These are phyloP conservation scores for Bagarius yarrelli DNA, from an alignment of 2,113 vertebrate species.

Conservation along the genomic window DNA sequence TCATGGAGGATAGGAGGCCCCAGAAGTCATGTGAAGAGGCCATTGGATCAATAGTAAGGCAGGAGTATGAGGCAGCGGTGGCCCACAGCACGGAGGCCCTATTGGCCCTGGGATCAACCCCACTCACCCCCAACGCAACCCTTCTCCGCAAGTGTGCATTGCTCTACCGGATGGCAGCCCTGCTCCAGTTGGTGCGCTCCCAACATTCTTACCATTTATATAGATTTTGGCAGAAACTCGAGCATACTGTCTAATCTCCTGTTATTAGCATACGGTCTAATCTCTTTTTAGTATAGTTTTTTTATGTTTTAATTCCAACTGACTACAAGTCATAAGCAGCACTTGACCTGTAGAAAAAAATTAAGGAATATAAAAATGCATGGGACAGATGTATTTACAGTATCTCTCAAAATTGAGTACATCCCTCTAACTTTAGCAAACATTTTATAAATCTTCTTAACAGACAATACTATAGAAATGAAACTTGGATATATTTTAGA, in stretches of 20 bases:
- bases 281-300: background rate
- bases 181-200: conserved; percentile 90
- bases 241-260: background rate
- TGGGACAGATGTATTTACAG: background rate
- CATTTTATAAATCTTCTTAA: too few species aligned
- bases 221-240: background rate
- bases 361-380: background rate
- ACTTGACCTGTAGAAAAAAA: background rate
- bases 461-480: too few species aligned
- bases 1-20: conserved; percentile 99
- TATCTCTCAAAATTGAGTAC: too few species aligned
- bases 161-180: conserved; percentile 92
- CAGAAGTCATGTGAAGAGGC: conserved; percentile 99
- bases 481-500: too few species aligned
- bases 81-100: conserved; percentile 92
- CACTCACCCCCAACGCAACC: conserved; percentile 71
- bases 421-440: too few species aligned
- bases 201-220: background rate
- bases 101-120: conserved; percentile 82
- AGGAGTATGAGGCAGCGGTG: conserved; percentile 92
- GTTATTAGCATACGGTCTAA: too few species aligned
- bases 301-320: background rate
- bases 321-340: background rate
- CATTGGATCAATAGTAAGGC: conserved; percentile 90
- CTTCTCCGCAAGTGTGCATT: conserved; percentile 87